Evolutionary conservation across 2,888 invertebrate genomes (phyloP), one percentile per base, ranked within the genome.

Genomic region (Asteroscopus sphinx): DNA sequence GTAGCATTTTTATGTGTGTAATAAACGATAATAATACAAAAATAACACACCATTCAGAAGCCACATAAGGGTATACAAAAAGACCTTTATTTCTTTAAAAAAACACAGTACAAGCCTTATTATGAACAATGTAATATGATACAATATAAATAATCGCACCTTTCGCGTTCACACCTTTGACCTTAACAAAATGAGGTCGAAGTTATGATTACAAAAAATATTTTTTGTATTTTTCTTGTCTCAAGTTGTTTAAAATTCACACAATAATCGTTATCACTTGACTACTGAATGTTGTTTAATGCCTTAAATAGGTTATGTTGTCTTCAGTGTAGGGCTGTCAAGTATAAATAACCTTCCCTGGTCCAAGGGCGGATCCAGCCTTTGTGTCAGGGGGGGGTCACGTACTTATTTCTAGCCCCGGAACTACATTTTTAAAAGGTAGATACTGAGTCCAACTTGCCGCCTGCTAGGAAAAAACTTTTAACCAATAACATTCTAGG

Each of bases 141-240:
- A 61, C 57, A 39, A 39, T 40, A 40, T 57, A 60, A 66, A 53
- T 63, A 64, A 48, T 35, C 13, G 16, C 32, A 32, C 57, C 56
- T 48, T 68, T 52, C 58, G 39, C 47, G 35, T 62, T 66, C 62
- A 45, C 68, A 73, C 59, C 52, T 68, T 35, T 49, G 49, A 73
- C 74, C 71, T 73, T 61, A 57, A 41, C n/a, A 40, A 60, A 45
- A 56, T 60, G 64, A 73, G 74, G 74, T 67, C 74, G 49, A 32
- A 60, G 11, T 52, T 68, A 46, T 56, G 49, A 70, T 45, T 48
- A 62, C 26, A 51, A 58, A 63, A 48, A 49, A 26, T 33, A 21
- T 30, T 44, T 49, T 58, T 60, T 61, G 49, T 57, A 56, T 44
- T 69, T 39, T 63, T 60, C 46, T 55, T 45, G 46, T 35, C 8